Evolutionary conservation across 2,113 vertebrate species (phyloP).

Genomic region (Fregetta grallaria): DNA sequence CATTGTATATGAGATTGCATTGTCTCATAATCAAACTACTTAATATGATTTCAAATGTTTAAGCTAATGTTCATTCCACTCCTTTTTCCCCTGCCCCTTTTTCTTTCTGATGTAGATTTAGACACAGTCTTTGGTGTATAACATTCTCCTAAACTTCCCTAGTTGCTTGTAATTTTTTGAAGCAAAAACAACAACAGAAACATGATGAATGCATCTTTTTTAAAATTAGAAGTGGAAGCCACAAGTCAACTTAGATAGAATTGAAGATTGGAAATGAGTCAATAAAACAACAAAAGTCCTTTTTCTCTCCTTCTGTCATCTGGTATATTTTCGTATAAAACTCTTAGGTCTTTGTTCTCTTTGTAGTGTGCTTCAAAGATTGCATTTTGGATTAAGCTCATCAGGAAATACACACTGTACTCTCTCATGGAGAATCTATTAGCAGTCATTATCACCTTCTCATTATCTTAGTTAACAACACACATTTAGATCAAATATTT

Average conservation of each 20-base stretch:
- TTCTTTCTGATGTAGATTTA: not conserved
- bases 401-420: not conserved
- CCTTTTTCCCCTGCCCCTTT: not conserved
- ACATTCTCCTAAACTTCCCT: not conserved
- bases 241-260: not conserved
- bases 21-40: not conserved
- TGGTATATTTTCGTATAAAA: not conserved
- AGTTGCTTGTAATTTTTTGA: not conserved
- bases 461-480: not conserved
- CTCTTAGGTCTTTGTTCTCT: not conserved
- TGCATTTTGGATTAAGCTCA: not conserved
- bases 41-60: not conserved
- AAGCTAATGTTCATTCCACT: not conserved
- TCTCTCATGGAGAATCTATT: not conserved
- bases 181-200: not conserved
- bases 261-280: not conserved
- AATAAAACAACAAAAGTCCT: not conserved
- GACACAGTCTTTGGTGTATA: not conserved
- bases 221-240: not conserved
- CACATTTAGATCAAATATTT: not conserved
- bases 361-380: not conserved
- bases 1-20: not conserved
- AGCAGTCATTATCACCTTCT: not conserved
- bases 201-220: not conserved
- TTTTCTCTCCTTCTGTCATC: not conserved